phyloP scores from a whole-genome alignment of 2,888 invertebrate genomes.

The Ormyrus pomaceus region DNA sequence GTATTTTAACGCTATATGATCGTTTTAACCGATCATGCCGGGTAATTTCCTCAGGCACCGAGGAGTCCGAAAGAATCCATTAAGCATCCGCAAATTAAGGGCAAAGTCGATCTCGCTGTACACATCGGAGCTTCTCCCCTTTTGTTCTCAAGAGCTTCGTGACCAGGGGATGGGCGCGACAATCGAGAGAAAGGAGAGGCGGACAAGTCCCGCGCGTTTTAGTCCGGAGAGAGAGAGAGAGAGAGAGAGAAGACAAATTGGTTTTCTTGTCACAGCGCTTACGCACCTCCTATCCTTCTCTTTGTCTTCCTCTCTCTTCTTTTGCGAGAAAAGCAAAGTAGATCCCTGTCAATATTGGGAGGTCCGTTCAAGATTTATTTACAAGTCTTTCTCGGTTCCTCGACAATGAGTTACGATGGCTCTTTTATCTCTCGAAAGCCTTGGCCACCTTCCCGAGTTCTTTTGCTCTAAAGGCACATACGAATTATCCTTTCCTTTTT shows the following conservation, averaged over 20 bases:
- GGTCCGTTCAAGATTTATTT: slow-evolving; percentile 47
- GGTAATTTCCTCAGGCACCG: slow-evolving; percentile 17
- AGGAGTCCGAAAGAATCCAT: slow-evolving; percentile 12
- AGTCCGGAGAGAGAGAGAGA: neutral
- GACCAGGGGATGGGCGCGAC: slow-evolving; percentile 37
- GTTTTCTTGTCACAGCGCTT: slow-evolving; percentile 41
- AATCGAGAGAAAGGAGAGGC: slow-evolving; percentile 17
- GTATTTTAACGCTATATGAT: slow-evolving; percentile 7
- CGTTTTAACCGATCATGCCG: neutral
- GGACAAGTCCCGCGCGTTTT: slow-evolving; percentile 1
- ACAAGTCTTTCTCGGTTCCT: slow-evolving; percentile 2
- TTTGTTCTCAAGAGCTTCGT: slow-evolving; percentile 30
- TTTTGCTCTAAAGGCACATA: neutral
- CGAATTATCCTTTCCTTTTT: neutral
- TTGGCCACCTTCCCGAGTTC: neutral
- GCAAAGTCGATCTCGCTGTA: slow-evolving; percentile 20
- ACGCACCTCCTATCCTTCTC: slow-evolving; percentile 32
- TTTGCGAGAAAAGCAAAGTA: slow-evolving; percentile 24
- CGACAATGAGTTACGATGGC: slow-evolving; percentile 41
- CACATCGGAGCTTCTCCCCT: neutral
- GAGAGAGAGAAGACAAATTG: slow-evolving; percentile 47
- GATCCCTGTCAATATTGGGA: slow-evolving; percentile 51
- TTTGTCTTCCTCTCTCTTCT: slow-evolving; percentile 4
- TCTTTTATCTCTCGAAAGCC: slow-evolving; percentile 16
- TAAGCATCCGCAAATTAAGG: slow-evolving; percentile 41